These are phyloP conservation scores for Scylla paramamosain DNA, from an alignment of 1,140 invertebrate genomes.

Conservation along the genomic window DNA sequence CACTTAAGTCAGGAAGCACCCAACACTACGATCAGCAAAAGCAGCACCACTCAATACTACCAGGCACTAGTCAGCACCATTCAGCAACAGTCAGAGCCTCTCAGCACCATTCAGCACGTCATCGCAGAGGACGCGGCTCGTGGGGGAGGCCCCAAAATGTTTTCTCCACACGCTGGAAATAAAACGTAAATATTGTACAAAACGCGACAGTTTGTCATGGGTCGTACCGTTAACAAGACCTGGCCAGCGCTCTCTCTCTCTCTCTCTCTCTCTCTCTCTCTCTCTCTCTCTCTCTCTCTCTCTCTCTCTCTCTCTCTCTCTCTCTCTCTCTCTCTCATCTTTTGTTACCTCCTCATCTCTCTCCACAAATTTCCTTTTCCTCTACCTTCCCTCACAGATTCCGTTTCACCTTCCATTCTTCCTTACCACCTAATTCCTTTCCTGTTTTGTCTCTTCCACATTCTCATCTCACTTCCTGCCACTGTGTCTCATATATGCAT, in stretches of 20 bases:
- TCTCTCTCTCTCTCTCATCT: slow-evolving; percentile 26
- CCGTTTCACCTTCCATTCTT: not conserved
- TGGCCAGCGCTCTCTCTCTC: not conserved
- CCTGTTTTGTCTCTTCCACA: too few species aligned
- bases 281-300: not conserved
- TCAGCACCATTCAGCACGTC: too few species aligned
- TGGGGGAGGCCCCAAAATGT: not conserved
- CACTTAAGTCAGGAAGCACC: too few species aligned
- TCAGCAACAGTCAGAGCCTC: too few species aligned
- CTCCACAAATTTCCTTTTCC: not conserved
- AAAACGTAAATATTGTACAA: not conserved
- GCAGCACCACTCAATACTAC: too few species aligned
- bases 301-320: slow-evolving; percentile 29
- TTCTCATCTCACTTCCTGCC: too few species aligned
- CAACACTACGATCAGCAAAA: too few species aligned
- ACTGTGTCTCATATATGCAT: too few species aligned
- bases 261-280: not conserved
- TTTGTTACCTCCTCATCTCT: not conserved
- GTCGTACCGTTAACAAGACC: not conserved
- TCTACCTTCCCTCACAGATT: too few species aligned
- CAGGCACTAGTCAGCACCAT: too few species aligned
- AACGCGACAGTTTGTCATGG: not conserved
- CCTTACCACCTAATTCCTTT: too few species aligned
- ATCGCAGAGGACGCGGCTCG: too few species aligned
- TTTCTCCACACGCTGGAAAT: not conserved